phyloP scores from a whole-genome alignment of 2,797 vertebrate species.

The Acestrorhynchus altus region DNA sequence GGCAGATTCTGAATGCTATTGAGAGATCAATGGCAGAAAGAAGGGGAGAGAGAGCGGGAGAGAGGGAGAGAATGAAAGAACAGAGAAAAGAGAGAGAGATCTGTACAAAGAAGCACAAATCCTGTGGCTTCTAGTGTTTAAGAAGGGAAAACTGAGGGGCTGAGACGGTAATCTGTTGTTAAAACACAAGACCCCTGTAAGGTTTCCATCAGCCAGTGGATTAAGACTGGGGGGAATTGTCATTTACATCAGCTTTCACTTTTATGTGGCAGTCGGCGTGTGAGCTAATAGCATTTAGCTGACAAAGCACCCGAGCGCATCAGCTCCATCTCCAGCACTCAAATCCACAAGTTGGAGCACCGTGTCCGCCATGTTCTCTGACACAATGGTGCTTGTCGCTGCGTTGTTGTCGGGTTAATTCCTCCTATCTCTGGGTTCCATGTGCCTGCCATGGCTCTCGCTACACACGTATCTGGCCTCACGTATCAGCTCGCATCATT shows the following conservation, averaged over 20 bases:
- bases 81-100: constrained; percentile 60
- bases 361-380: constrained; percentile 62
- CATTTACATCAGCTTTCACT: constrained; percentile 83
- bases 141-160: constrained; percentile 72
- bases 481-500: constrained; percentile 72
- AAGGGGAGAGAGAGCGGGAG: constrained; percentile 58
- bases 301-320: constrained; percentile 78
- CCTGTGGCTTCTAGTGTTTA: constrained; percentile 72
- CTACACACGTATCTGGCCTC: constrained; percentile 67
- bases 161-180: constrained; percentile 81
- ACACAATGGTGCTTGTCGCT: constrained; percentile 72
- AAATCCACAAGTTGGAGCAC: constrained; percentile 81
- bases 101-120: constrained; percentile 69
- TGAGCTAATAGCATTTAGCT: constrained; percentile 83
- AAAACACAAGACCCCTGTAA: constrained; percentile 82
- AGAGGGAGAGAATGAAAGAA: constrained; percentile 64
- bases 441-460: constrained; percentile 78
- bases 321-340: constrained; percentile 68
- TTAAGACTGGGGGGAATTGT: constrained; percentile 81
- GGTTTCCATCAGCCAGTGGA: constrained; percentile 83
- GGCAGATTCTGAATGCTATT: constrained; percentile 83
- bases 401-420: constrained; percentile 79
- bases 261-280: constrained; percentile 80
- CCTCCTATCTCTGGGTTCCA: constrained; percentile 82
- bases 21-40: constrained; percentile 78